phyloP scores from a whole-genome alignment of 2,888 invertebrate species.

The Erynnis tages region DNA sequence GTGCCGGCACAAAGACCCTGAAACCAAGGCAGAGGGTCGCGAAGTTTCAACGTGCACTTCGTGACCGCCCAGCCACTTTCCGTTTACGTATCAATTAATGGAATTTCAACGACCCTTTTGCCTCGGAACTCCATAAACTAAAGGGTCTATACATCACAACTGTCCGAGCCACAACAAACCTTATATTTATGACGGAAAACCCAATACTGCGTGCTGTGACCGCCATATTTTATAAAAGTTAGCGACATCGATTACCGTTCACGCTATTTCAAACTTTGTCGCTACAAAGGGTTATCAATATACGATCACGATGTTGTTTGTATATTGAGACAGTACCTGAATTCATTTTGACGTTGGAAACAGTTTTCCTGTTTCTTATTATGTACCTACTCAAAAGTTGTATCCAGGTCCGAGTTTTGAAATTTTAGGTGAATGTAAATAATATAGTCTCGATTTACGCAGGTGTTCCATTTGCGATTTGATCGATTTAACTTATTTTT shows the following conservation, averaged over 20 bases:
- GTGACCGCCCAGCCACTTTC: constrained; percentile 28
- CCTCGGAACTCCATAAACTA: constrained; percentile 6
- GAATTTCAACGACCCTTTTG: constrained; percentile 44
- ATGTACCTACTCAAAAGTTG: too few relatives aligned
- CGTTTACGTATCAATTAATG: constrained; percentile 46
- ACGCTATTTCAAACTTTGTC: constrained; percentile 27
- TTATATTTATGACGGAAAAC: constrained; percentile 21
- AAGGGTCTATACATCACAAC: constrained; percentile 17
- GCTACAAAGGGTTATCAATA: constrained; percentile 24
- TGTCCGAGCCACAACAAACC: constrained; percentile 21
- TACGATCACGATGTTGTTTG: constrained; percentile 16
- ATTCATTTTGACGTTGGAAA: too few relatives aligned
- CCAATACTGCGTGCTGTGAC: constrained; percentile 6
- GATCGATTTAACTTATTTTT: too few relatives aligned
- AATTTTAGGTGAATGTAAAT: too few relatives aligned
- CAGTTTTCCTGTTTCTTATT: too few relatives aligned
- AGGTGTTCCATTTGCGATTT: too few relatives aligned
- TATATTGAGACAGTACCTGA: too few relatives aligned
- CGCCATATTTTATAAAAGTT: constrained; percentile 25
- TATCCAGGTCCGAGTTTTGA: too few relatives aligned
- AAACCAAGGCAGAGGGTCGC: constrained; percentile 52
- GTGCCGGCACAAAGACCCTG: constrained; percentile 45
- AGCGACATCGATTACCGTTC: constrained; percentile 26
- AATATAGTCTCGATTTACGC: too few relatives aligned
- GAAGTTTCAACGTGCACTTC: constrained; percentile 38